phyloP scores from a whole-genome alignment of 2,888 invertebrate genomes.

The Pheosia gnoma region DNA sequence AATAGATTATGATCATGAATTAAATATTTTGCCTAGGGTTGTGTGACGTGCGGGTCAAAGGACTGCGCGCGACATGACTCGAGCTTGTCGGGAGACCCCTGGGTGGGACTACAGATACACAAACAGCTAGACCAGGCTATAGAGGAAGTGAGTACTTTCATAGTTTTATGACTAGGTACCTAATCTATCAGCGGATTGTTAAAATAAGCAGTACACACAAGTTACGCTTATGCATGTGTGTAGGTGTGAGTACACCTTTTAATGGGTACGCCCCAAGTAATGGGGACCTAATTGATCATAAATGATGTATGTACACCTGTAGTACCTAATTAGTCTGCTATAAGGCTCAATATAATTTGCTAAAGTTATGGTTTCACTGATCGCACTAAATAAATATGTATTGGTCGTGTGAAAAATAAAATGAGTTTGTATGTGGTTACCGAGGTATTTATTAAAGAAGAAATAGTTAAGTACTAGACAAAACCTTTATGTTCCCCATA shows the following conservation, averaged over 20 bases:
- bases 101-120: slow-evolving; percentile 87
- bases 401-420: not conserved
- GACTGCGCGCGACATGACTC: slow-evolving; percentile 84
- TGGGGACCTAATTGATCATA: not conserved
- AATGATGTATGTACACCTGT: not conserved
- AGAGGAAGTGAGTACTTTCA: slow-evolving; percentile 85
- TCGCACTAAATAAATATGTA: not conserved
- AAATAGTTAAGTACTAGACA: too few relatives aligned
- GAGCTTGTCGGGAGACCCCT: slow-evolving; percentile 81
- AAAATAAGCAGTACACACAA: not conserved
- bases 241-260: too few relatives aligned
- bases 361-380: not conserved
- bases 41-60: slow-evolving; percentile 85
- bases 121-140: slow-evolving; percentile 89
- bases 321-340: not conserved
- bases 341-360: not conserved
- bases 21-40: slow-evolving; percentile 59
- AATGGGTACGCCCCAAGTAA: not conserved
- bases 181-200: not conserved
- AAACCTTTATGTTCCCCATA: too few relatives aligned
- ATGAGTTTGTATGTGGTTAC: not conserved
- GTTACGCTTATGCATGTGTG: too few relatives aligned
- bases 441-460: too few relatives aligned
- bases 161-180: too few relatives aligned
- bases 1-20: not conserved